A percentile compares a stretch with the other conserved stretches of the same genome.
Evolutionary conservation across 92 coral and sea anemone genomes (phyloP).

Genomic region (Palythoa grandiflora): DNA sequence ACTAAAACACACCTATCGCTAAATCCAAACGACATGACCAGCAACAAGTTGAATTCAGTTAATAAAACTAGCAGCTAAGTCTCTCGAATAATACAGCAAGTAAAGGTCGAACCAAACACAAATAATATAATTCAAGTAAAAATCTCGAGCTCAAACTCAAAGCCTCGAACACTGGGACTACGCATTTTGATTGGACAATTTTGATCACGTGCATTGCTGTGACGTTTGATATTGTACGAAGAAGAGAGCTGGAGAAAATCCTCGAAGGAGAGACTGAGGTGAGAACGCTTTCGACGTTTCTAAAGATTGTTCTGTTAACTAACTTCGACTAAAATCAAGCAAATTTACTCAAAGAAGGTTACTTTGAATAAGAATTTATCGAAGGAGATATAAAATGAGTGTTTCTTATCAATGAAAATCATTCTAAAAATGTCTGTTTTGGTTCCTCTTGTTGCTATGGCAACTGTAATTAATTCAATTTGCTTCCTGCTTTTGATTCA

Average conservation of each 20-base stretch:
- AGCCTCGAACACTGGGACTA: constrained; percentile 41
- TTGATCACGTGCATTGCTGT: constrained; percentile 33
- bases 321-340: not conserved
- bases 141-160: constrained; percentile 44
- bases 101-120: constrained; percentile 39
- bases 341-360: not conserved
- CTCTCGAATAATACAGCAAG: not conserved
- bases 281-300: not conserved
- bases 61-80: not conserved
- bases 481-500: not conserved
- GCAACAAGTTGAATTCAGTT: not conserved
- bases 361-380: not conserved
- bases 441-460: constrained; percentile 27
- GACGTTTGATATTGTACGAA: constrained; percentile 5
- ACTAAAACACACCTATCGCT: constrained; percentile 36
- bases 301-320: not conserved
- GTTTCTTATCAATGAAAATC: not conserved
- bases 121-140: constrained; percentile 23
- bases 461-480: not conserved
- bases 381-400: not conserved
- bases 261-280: not conserved
- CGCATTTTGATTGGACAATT: constrained; percentile 23
- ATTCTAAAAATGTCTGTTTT: not conserved
- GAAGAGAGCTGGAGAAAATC: not conserved
- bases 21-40: constrained; percentile 37